Base-by-base conservation (phyloP, 2,888 invertebrate species). In the Lampropteryx suffumata region DNA sequence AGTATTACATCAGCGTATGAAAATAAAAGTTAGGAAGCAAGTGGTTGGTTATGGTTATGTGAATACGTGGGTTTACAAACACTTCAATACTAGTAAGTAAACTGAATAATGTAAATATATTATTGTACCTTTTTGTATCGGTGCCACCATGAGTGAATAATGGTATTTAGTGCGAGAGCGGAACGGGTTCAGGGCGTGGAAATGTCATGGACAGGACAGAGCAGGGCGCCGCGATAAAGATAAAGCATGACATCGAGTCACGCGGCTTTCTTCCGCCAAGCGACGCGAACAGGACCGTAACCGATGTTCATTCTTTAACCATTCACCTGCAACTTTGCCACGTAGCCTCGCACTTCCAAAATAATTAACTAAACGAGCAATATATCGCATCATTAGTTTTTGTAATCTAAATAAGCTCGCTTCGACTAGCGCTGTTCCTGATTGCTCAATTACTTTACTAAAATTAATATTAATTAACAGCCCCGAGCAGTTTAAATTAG, bases 201-300 rank as follows among this genome's bases (percentile, higher is more conserved):
- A 84, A 85, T 86, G 84, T 85, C 85, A 85, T 57, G 85, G 85
- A 74, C 84, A 65, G 65, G 50, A 17, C 4, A 4, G 4, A 3
- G 2, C 17, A 17, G n/a, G n/a, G n/a, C 17, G 55, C 57, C 62
- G 53, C 71, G 67, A 79, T 76, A 79, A 70, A 80, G 79, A 84
- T 84, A 79, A 76, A 62, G n/a, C 55, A 64, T 50, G 66, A 37
- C 43, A 37, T 37, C 21, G 7, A 36, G 11, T 7, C 37, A 21
- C 3, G 24, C 12, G 8, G 8, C 17, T n/a, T 29, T 32, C 35
- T 29, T 32, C 3, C n/a, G n/a, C 9, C 33, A 10, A 17, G 17
- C 27, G 17, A 11, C 27, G n/a, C n/a, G n/a, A n/a, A n/a, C n/a
- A 27, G 42, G 12, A 32, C 9, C 9, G 27, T 26, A 12, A 8